Percentiles rank a stretch among this genome's conserved stretches.
phyloP scores from a whole-genome alignment of 1,140 invertebrate genomes.

The Bacillus rossius region DNA sequence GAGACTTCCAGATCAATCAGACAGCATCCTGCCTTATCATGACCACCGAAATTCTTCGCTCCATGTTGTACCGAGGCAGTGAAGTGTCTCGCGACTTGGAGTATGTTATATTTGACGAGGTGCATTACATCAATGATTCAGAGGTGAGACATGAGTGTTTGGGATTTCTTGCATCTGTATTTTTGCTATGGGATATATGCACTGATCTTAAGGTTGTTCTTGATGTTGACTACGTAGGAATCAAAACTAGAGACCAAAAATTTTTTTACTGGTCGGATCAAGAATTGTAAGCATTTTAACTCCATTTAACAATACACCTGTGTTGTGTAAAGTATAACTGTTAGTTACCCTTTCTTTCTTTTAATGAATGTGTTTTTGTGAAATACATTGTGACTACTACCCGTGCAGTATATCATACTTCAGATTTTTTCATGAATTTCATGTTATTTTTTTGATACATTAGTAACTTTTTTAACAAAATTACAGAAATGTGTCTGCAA shows the following conservation, averaged over 20 bases:
- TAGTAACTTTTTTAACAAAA: no score
- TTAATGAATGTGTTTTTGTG: no score
- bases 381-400: no score
- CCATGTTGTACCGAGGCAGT: constrained; percentile 95
- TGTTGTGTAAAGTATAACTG: no score
- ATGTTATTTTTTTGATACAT: no score
- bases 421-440: no score
- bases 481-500: no score
- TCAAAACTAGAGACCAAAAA: neutral
- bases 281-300: constrained; percentile 3
- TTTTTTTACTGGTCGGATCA: neutral
- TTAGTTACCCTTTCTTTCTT: no score
- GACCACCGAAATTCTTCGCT: constrained; percentile 98
- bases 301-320: constrained; percentile 13
- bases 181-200: no score
- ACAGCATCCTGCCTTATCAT: constrained; percentile 95
- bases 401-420: no score
- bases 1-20: constrained; percentile 93
- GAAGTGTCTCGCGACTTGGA: constrained; percentile 94
- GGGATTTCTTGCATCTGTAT: no score
- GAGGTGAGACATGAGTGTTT: constrained; percentile 65
- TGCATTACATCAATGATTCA: constrained; percentile 97
- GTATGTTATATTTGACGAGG: constrained; percentile 99
- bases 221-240: neutral
- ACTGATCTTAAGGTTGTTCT: neutral